Conservation (phyloP, 2,888 invertebrate genomes). For the Hydrotaea diabolus region DNA sequence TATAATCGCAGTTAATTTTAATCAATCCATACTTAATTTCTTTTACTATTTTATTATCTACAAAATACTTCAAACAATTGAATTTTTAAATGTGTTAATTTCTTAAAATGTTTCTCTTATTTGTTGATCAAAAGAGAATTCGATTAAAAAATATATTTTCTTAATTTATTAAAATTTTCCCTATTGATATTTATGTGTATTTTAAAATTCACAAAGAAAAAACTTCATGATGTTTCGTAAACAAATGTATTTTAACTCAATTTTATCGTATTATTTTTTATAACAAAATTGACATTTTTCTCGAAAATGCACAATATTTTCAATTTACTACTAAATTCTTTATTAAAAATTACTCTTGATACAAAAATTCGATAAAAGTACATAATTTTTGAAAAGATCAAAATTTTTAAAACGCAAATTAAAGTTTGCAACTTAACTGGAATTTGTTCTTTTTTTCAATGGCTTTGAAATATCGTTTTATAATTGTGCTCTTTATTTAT, state of each 20-base stretch:
- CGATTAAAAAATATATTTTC: constrained; percentile 56
- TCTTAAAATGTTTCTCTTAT: constrained; percentile 35
- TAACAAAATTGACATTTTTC: constrained; percentile 28
- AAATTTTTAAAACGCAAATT: background rate
- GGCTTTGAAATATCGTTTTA: constrained; percentile 48
- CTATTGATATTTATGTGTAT: constrained; percentile 31
- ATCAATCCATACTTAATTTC: constrained; percentile 1
- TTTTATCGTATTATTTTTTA: constrained; percentile 41
- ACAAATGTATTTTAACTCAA: constrained; percentile 6
- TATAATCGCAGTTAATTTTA: constrained; percentile 28
- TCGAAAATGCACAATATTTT: background rate
- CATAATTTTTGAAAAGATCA: no score
- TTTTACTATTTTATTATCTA: constrained; percentile 8
- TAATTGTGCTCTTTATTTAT: constrained; percentile 51
- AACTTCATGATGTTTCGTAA: constrained; percentile 29
- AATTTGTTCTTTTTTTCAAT: constrained; percentile 35
- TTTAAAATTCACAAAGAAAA: constrained; percentile 14
- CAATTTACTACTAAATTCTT: background rate
- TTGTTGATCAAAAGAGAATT: constrained; percentile 60
- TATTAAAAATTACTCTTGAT: background rate
- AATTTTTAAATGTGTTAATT: constrained; percentile 31
- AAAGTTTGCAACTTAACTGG: background rate
- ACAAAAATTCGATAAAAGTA: background rate
- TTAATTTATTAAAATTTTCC: constrained; percentile 37
- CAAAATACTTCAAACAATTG: background rate